Conservation (phyloP, 2,888 invertebrate species). For the Yponomeuta sedellus region DNA sequence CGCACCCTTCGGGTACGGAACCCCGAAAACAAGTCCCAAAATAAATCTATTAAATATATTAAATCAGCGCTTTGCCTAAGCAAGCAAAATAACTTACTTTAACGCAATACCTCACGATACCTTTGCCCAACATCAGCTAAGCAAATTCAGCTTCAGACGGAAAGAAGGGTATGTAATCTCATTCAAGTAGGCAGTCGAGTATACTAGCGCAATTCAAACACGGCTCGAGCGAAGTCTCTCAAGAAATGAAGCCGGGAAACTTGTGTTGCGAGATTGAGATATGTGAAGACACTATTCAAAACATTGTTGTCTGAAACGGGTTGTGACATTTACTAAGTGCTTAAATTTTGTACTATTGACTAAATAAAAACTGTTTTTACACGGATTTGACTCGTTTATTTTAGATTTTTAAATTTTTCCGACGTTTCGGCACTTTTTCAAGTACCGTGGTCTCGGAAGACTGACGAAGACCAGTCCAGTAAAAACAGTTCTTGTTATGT, state of each 20-base stretch:
- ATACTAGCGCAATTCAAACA: constrained; percentile 10
- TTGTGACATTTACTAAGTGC: not conserved
- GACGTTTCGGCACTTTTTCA: no score
- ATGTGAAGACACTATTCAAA: not conserved
- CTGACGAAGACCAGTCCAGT: no score
- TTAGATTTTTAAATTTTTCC: no score
- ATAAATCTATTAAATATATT: no score
- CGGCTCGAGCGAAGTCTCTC: constrained; percentile 5
- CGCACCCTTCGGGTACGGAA: no score
- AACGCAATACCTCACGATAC: not conserved
- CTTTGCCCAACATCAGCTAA: not conserved
- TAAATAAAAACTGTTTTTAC: no score
- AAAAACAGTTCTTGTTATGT: no score
- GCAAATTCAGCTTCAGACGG: not conserved
- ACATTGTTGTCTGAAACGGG: not conserved
- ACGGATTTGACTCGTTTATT: no score
- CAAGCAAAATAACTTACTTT: not conserved
- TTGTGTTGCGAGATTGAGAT: not conserved
- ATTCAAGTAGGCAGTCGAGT: constrained; percentile 12
- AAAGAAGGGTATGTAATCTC: constrained; percentile 7
- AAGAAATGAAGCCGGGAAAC: constrained; percentile 9
- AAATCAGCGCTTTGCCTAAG: no score
- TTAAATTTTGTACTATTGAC: no score
- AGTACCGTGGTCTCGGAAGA: no score
- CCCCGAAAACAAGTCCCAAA: no score